Conservation (phyloP, 2,888 invertebrate species). For the Cryptosula pallasiana region DNA sequence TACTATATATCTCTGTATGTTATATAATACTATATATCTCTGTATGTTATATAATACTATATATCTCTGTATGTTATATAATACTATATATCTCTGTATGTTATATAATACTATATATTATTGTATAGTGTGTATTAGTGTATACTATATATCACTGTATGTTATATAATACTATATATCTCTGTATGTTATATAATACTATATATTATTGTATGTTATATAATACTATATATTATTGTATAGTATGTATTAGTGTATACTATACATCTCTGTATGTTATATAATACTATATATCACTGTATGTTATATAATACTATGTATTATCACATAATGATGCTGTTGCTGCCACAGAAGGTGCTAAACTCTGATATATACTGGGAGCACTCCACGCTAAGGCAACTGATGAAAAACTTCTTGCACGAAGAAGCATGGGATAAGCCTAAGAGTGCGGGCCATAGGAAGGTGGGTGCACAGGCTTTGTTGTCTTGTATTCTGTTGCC, state of each 20-base stretch:
- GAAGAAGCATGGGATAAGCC: conserved; percentile 5
- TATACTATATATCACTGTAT: background rate
- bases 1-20: background rate
- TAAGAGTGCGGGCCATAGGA: conserved; percentile 1
- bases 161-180: background rate
- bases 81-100: background rate
- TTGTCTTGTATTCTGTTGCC: too few relatives aligned
- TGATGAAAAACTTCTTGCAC: background rate
- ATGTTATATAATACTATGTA: background rate
- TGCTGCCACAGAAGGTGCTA: background rate
- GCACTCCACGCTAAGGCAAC: background rate
- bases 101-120: background rate
- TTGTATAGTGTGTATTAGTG: background rate
- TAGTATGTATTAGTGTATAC: background rate
- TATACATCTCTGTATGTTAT: background rate
- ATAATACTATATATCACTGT: background rate
- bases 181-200: background rate
- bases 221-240: background rate
- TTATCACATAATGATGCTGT: background rate
- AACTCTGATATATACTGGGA: background rate
- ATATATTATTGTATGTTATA: background rate
- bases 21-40: background rate
- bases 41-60: background rate
- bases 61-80: background rate
- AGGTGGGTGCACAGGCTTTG: background rate